Percentiles rank a stretch among this genome's conserved stretches.
phyloP scores from a whole-genome alignment of 92 coral and sea anemone species.

The Zoanthus sansibaricus region DNA sequence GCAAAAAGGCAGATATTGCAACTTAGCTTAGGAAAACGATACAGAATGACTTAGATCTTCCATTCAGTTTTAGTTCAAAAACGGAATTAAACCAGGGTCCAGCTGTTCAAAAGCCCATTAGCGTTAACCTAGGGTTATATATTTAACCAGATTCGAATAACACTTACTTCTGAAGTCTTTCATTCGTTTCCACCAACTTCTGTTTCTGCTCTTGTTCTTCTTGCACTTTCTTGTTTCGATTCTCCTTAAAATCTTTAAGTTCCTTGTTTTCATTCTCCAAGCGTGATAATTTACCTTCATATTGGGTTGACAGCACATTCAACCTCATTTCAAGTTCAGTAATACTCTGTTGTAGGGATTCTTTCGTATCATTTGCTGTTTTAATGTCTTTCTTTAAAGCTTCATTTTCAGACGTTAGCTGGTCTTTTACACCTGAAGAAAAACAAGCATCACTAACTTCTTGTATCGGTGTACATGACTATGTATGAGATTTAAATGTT shows the following conservation, averaged over 20 bases:
- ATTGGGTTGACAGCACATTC: constrained; percentile 81
- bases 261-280: constrained; percentile 90
- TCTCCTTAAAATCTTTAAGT: constrained; percentile 60
- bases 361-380: constrained; percentile 73
- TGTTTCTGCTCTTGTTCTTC: constrained; percentile 64
- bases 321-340: constrained; percentile 87
- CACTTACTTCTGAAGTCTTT: constrained; percentile 17
- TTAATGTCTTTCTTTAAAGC: constrained; percentile 77
- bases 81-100: too few species aligned
- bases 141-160: too few species aligned
- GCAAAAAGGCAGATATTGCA: too few species aligned
- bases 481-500: background rate
- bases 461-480: background rate
- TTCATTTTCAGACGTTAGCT: constrained; percentile 80
- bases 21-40: too few species aligned
- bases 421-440: constrained; percentile 63
- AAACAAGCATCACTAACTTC: background rate
- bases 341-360: constrained; percentile 59
- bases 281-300: constrained; percentile 79
- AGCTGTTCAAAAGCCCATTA: too few species aligned
- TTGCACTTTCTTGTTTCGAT: constrained; percentile 58
- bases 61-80: too few species aligned
- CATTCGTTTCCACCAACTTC: constrained; percentile 59
- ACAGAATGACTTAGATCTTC: too few species aligned
- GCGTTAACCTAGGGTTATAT: too few species aligned